Percentiles rank a stretch among this genome's conserved stretches.
These are phyloP conservation scores for Lutraria rhynchaena DNA, from an alignment of 1,140 invertebrate species.

Conservation along the genomic window DNA sequence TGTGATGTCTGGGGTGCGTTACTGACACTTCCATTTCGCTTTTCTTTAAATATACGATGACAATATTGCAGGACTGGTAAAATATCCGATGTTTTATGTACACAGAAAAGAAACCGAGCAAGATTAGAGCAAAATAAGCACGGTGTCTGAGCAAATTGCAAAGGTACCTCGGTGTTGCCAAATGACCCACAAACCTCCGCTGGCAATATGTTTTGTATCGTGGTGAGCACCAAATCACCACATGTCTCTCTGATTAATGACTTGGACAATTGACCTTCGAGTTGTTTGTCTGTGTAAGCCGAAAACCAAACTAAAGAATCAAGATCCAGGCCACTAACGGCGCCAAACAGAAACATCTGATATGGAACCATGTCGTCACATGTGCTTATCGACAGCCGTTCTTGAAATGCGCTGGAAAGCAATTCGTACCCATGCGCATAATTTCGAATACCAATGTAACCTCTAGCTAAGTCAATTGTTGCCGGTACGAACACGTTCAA, in stretches of 20 bases:
- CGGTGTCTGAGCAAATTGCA: not conserved
- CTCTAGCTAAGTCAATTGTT: conserved; percentile 16
- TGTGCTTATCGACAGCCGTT: conserved; percentile 32
- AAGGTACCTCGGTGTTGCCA: conserved; percentile 23
- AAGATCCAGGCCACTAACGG: conserved; percentile 12
- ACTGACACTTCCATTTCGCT: not conserved
- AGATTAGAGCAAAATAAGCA: conserved; percentile 16
- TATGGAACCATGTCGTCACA: conserved; percentile 44
- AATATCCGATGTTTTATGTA: conserved; percentile 13
- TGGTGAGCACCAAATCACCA: not conserved
- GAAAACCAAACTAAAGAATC: conserved; percentile 33
- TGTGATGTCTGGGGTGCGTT: not conserved
- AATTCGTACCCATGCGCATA: conserved; percentile 16
- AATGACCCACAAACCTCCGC: conserved; percentile 9
- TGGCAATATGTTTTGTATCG: conserved; percentile 17
- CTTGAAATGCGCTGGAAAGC: conserved; percentile 30
- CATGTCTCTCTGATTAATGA: conserved; percentile 15
- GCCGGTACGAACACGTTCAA: conserved; percentile 35
- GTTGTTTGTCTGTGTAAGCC: conserved; percentile 22
- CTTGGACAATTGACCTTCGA: conserved; percentile 37
- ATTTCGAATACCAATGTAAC: not conserved
- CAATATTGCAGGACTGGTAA: conserved; percentile 33
- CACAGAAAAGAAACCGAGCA: conserved; percentile 17
- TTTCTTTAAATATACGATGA: not conserved
- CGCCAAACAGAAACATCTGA: conserved; percentile 27